Evolutionary conservation across 2,113 vertebrate species (phyloP), one percentile per base, ranked within the genome.

Genomic region (Embiotoca jacksoni): DNA sequence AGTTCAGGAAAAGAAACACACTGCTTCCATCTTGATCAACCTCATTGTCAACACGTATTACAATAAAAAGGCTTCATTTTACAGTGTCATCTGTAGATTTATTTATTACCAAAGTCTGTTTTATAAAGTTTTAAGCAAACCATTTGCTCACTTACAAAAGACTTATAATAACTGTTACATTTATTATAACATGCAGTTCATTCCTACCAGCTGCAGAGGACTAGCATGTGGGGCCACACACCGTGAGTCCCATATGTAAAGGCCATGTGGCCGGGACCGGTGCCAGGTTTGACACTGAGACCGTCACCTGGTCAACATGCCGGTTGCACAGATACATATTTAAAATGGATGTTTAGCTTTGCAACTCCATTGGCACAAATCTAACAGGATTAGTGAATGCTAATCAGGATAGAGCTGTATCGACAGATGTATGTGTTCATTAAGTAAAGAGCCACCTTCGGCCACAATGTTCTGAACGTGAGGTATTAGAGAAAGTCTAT

Each of bases 401-500:
- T 89, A 85, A 89, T 89, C 74, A 65, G 83, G 83, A 84, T 76
- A 84, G 83, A 67, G 80, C 61, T 69, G 75, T 62, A 77, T 81
- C 15, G 75, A 89, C 91, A 87, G 89, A 87, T 91, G 90, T 59
- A 23, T 54, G 59, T 10, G 53, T 88, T 84, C 68, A 88, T 87
- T 82, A 87, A 68, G 82, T 87, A 72, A 79, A 88, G 72, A 84
- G 81, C 62, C 59, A 59, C 50, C 78, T 63, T 75, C 39, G 74
- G 68, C 33, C 82, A 68, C 72, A 52, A 55, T 82, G 88, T 88
- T 77, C 82, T 1, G 30, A 80, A 75, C 13, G 7, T 33, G 64
- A 79, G 72, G 90, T 58, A 63, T 91, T 88, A 90, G 67, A 76
- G 75, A 91, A 90, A 85, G 89, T 90, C 81, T 86, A 56, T 87